These are phyloP conservation scores for Pseudoips prasinana DNA, from an alignment of 2,888 invertebrate species.

Conservation along the genomic window DNA sequence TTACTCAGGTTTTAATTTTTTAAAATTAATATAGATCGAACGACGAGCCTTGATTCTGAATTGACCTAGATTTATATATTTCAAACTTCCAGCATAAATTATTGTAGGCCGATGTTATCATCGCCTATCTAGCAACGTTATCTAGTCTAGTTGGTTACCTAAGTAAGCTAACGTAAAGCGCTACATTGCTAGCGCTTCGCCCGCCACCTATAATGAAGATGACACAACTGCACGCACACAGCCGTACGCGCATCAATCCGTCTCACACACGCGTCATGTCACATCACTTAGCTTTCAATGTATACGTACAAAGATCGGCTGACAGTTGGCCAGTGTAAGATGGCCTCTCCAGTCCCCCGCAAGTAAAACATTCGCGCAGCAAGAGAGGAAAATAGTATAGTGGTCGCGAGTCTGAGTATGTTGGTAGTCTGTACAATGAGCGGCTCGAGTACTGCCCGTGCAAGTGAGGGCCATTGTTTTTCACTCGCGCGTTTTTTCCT, in stretches of 20 bases:
- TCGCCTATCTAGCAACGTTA: too few relatives aligned
- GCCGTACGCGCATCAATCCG: constrained; percentile 37
- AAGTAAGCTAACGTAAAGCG: too few relatives aligned
- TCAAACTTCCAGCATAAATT: too few relatives aligned
- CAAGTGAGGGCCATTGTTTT: constrained; percentile 75
- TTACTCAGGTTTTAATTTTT: too few relatives aligned
- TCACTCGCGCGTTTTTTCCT: constrained; percentile 56
- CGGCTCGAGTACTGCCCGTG: constrained; percentile 46
- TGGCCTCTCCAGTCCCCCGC: constrained; percentile 17
- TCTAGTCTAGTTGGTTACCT: too few relatives aligned
- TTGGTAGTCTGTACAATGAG: constrained; percentile 43
- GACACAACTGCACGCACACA: constrained; percentile 34
- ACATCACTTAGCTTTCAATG: constrained; percentile 41
- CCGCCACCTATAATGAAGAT: constrained; percentile 39
- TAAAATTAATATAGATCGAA: too few relatives aligned
- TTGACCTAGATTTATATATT: too few relatives aligned
- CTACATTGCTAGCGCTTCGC: constrained; percentile 1
- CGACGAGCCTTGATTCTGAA: too few relatives aligned
- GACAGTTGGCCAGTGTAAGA: constrained; percentile 11
- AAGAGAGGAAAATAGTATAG: neutral
- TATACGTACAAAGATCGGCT: constrained; percentile 29
- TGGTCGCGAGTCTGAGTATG: constrained; percentile 29
- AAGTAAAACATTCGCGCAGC: neutral
- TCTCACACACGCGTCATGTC: constrained; percentile 36
- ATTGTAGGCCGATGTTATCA: too few relatives aligned